A percentile compares a stretch with the other conserved stretches of the same genome.
Evolutionary conservation across 2,888 invertebrate species (phyloP).

Genomic region (Margaritifera margaritifera): DNA sequence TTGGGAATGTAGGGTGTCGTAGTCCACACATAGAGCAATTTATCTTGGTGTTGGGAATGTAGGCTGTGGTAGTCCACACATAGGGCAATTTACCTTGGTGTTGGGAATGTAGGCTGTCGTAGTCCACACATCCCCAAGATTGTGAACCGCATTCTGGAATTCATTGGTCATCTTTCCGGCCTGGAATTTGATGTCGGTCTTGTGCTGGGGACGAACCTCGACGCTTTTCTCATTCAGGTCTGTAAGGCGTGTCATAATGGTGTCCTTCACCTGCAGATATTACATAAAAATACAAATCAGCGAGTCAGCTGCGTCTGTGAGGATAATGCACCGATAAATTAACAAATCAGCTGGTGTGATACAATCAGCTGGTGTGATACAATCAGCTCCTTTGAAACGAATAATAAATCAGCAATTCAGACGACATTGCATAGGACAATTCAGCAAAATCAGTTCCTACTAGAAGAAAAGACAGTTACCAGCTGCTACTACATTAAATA

Average conservation of each 20-base stretch:
- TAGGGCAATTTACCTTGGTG: constrained; percentile 35
- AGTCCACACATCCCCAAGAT: constrained; percentile 44
- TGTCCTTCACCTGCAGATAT: constrained; percentile 33
- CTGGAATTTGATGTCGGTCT: constrained; percentile 43
- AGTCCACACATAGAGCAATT: constrained; percentile 32
- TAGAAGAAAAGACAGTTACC: too few species aligned
- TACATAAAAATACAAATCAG: too few species aligned
- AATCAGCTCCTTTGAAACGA: too few species aligned
- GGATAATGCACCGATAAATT: too few species aligned
- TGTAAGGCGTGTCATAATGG: constrained; percentile 32
- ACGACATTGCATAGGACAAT: too few species aligned
- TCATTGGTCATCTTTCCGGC: constrained; percentile 35
- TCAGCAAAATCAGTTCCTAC: too few species aligned
- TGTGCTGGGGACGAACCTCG: constrained; percentile 34
- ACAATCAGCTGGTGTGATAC: too few species aligned
- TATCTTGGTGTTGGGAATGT: constrained; percentile 50
- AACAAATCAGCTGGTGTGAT: too few species aligned
- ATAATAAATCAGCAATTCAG: too few species aligned
- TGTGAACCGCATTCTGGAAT: constrained; percentile 38
- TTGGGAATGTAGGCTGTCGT: constrained; percentile 47
- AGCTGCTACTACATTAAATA: too few species aligned
- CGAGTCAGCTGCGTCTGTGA: too few species aligned
- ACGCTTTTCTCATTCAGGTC: constrained; percentile 36
- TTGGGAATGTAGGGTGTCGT: constrained; percentile 47
- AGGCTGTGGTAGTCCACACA: constrained; percentile 44